Conservation (phyloP, 2,888 invertebrate genomes). For the Psylliodes chrysocephalus region DNA sequence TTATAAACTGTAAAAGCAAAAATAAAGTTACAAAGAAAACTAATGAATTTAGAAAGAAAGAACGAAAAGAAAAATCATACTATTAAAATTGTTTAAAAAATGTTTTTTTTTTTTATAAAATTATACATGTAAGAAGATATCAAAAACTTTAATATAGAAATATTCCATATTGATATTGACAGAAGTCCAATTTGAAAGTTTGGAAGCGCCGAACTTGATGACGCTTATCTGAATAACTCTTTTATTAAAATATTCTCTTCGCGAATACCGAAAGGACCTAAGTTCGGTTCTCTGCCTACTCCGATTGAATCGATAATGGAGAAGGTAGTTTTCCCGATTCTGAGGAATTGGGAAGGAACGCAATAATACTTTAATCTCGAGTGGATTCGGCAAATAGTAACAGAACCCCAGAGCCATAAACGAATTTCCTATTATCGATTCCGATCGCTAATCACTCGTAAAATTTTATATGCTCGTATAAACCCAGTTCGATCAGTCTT, state of each 20-base stretch:
- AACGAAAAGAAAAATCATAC: no score
- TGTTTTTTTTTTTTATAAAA: no score
- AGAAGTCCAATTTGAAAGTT: constrained; percentile 2
- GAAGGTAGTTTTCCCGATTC: constrained; percentile 18
- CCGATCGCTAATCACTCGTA: constrained; percentile 19
- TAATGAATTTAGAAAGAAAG: no score
- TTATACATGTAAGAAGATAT: no score
- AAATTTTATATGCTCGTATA: constrained; percentile 15
- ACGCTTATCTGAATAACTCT: constrained; percentile 11
- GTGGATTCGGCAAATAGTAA: constrained; percentile 24
- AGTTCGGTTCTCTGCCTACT: constrained; percentile 19
- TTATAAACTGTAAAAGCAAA: no score
- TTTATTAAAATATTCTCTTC: constrained; percentile 26
- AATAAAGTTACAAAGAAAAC: no score
- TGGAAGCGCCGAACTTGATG: constrained; percentile 3
- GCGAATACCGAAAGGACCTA: constrained; percentile 17
- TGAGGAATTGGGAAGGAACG: constrained; percentile 21
- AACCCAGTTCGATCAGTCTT: not conserved
- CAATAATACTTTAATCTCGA: constrained; percentile 30
- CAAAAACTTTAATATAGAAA: not conserved
- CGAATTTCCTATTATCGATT: constrained; percentile 28
- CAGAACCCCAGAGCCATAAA: constrained; percentile 14
- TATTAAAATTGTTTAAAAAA: no score
- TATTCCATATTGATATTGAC: not conserved
- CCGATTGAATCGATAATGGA: constrained; percentile 21